Base-by-base conservation (phyloP, 92 coral and sea anemone genomes). In the Umimayanthus chanpuru region DNA sequence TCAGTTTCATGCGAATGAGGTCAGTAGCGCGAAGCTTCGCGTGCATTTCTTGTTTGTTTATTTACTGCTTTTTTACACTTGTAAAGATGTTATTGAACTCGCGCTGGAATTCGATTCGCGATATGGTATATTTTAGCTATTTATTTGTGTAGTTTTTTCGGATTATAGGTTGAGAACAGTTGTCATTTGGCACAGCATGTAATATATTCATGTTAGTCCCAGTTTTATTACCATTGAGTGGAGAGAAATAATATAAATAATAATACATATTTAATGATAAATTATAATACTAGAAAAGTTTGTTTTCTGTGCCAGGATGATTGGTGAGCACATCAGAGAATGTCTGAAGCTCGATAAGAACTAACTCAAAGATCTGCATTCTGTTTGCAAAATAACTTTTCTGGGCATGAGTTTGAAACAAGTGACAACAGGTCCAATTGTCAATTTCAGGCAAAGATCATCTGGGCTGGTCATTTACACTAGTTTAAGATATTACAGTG, bases 61-160 rank as follows among this genome's bases (percentile, higher is more conserved):
- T 75, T 75, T 75, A 75, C 79, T 39, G 50, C 53, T 39, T 75
- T 39, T 43, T 20, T 20, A 39, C 79, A 75, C 79, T 75, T 75
- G 50, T 39, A 75, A 38, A 75, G 30, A 18, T 75, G 30, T 75
- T 75, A 43, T 38, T 36, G 10, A 75, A 25, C 29, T 32, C 26
- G 4, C 14, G 44, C 39, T 30, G 39, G 43, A 75, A 32, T 75
- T 75, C 49, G 23, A 28, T 29, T 36, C 23, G 50, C 79, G n/a
- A 25, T 73, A 6, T 6, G 78, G 26, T 56, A 73, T 15, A 7
- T 72, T 72, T 72, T 8, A 29, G 76, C 20, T 28, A 40, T 73
- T 73, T 73, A 43, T 75, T 75, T 75, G 79, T 75, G 20, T 75
- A 23, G 20, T 40, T 41, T 39, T 8, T 47, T 47, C 50, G 50